Conservation (phyloP, 2,113 vertebrate species). For the Eidolon helvum region DNA sequence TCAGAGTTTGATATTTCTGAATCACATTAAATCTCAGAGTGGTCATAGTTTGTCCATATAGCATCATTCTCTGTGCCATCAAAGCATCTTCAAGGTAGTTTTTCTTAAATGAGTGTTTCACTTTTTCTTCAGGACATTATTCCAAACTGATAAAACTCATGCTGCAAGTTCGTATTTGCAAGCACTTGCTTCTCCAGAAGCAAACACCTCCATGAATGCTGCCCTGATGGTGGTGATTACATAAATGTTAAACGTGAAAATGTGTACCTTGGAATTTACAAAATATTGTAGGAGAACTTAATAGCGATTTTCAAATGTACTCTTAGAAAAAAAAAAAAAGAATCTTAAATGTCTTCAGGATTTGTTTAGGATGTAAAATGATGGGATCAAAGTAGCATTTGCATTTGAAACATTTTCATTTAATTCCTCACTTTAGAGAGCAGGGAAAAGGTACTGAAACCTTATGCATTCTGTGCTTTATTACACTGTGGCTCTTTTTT, state of each 20-base stretch:
- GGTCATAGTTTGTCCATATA: neutral
- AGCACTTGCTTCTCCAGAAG: neutral
- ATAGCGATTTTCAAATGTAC: neutral
- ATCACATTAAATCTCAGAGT: neutral
- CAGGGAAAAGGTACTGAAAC: neutral
- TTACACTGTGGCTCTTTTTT: neutral
- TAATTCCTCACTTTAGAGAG: slow-evolving; percentile 22
- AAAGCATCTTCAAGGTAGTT: neutral
- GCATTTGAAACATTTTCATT: slow-evolving; percentile 59
- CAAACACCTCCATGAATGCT: neutral
- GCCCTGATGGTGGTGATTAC: neutral
- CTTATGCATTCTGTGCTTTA: neutral
- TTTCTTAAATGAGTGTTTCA: neutral
- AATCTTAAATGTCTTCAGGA: neutral
- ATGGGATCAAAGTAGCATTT: slow-evolving; percentile 23
- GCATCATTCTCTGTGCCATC: neutral
- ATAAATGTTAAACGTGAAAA: neutral
- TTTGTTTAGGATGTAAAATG: slow-evolving; percentile 22
- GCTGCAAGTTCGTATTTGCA: neutral
- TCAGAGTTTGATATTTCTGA: neutral
- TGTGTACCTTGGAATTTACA: neutral
- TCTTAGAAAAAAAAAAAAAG: neutral
- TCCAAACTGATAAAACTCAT: neutral
- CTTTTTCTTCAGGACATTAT: neutral
- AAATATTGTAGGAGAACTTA: neutral